Base-by-base conservation (phyloP, 2,797 vertebrate species). In the Chaetophractus vellerosus region DNA sequence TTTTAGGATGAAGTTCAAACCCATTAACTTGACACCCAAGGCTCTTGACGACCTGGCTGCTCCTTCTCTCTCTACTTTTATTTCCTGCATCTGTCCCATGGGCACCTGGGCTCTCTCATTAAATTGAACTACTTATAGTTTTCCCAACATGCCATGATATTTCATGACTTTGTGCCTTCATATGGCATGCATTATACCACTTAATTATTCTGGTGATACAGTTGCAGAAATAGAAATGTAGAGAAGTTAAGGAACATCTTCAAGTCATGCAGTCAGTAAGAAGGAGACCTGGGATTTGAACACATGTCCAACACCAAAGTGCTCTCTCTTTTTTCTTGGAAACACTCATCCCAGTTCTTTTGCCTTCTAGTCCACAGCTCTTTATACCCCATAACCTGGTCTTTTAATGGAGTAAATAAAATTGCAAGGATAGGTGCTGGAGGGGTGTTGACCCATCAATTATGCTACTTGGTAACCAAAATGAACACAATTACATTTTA, bases 1-100 rank as follows among this genome's bases (percentile, higher is more conserved):
- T 93, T 96, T 96, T 61, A 81, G 82, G 55, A 92, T 82, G 68
- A 95, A 96, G 85, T 94, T 96, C 90, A 96, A 95, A 92, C 15
- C 48, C 90, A 96, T 92, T 93, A 93, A 48, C 45, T 50, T 88
- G 76, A 57, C 33, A 93, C 87, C 89, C 80, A 89, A 81, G 84
- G 90, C 90, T 87, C 89, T 26, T 36, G 18, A 81, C 87, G 92
- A 75, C 75, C 86, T 79, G 72, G n/a, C 52, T 90, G 28, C 18
- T 93, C 78, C 66, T 89, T 68, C 31, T 86, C 72, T 91, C 78
- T 59, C 23, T 72, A 21, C 69, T 76, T 93, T 84, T 41, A 69
- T 36, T 15, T 75, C 63, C 50, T 61, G 55, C 71, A 80, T 91
- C 66, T 91, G 76, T 94, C 76, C 84, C 50, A 21, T 0, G 3